Conservation (phyloP, 92 coral and sea anemone species). For the Epizoanthus stellaris region DNA sequence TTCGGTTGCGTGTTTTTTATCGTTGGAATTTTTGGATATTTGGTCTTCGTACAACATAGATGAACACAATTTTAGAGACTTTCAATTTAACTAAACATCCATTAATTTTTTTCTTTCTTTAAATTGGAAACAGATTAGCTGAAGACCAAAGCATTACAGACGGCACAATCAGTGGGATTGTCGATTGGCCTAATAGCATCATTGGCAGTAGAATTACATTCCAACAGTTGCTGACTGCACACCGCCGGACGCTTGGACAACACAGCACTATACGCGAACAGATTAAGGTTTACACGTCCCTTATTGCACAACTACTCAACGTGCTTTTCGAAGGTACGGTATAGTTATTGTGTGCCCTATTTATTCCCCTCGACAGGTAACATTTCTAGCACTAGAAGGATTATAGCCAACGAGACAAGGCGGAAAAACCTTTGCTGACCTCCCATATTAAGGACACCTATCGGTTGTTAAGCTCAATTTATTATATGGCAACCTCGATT, state of each 20-base stretch:
- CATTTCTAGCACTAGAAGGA: not conserved
- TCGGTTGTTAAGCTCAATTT: no score
- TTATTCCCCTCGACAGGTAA: not conserved
- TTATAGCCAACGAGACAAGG: no score
- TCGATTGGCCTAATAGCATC: not conserved
- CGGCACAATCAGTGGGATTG: not conserved
- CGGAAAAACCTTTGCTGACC: no score
- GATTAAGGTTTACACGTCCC: constrained; percentile 48
- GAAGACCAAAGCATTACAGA: constrained; percentile 7
- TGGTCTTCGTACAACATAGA: no score
- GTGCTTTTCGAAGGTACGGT: constrained; percentile 35
- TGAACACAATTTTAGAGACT: no score
- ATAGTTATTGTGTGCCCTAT: not conserved
- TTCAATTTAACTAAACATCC: no score
- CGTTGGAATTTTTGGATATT: no score
- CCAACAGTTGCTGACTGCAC: not conserved
- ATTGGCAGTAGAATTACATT: not conserved
- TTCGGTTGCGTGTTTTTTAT: no score
- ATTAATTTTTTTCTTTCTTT: no score
- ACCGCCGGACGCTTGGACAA: not conserved
- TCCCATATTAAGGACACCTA: no score
- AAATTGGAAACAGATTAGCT: not conserved
- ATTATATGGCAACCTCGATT: no score
- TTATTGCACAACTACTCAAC: constrained; percentile 56
- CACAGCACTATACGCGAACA: constrained; percentile 40